Conservation (phyloP, 2,797 vertebrate genomes). For the Sebastes vulpes region DNA sequence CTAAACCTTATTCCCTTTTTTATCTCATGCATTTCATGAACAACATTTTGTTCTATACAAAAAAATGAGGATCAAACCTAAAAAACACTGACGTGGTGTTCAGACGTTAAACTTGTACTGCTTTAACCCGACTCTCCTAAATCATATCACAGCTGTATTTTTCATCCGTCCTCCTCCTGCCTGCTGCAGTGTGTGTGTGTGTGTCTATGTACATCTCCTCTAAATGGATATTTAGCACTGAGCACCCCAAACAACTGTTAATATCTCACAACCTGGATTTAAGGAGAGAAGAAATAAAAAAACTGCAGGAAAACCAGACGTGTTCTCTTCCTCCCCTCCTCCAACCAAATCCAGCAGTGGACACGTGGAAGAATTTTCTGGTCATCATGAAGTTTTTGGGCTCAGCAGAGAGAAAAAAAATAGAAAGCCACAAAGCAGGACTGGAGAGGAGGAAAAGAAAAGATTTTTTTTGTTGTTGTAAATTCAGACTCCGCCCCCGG, state of each 20-base stretch:
- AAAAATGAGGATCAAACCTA: background rate
- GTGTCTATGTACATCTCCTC: background rate
- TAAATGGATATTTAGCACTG: background rate
- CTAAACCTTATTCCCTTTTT: background rate
- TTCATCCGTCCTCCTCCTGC: background rate
- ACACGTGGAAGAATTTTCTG: constrained; percentile 83
- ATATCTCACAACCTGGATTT: constrained; percentile 8
- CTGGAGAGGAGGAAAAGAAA: constrained; percentile 55
- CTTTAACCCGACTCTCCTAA: background rate
- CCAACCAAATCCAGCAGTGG: constrained; percentile 59
- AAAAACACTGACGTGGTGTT: background rate
- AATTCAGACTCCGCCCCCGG: constrained; percentile 67
- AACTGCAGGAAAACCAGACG: constrained; percentile 12
- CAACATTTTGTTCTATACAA: background rate
- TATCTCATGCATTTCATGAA: background rate
- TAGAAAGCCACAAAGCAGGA: constrained; percentile 21
- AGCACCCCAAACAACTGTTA: background rate
- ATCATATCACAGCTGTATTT: background rate
- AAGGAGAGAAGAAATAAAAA: background rate
- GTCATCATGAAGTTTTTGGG: constrained; percentile 69
- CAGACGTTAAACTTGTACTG: background rate
- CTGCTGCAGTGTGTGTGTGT: background rate
- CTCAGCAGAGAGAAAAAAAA: constrained; percentile 37
- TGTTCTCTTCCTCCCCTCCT: constrained; percentile 58
- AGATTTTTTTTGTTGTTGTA: constrained; percentile 20